Conservation (phyloP, 2,888 invertebrate genomes). For the Drosophila rellima region DNA sequence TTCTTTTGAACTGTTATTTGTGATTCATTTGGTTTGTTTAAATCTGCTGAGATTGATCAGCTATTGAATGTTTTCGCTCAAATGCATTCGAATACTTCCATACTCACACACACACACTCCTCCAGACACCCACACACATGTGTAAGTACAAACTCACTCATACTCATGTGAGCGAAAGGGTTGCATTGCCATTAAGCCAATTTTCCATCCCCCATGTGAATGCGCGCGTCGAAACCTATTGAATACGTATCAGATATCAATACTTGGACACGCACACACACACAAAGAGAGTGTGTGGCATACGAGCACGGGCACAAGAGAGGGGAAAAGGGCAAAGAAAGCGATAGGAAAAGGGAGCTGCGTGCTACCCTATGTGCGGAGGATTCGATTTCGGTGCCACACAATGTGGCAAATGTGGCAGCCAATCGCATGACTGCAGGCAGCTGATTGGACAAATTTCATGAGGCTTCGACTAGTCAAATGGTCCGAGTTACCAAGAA, state of each 20-base stretch:
- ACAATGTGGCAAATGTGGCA: conserved; percentile 41
- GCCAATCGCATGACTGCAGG: conserved; percentile 79
- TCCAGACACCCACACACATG: conserved; percentile 3
- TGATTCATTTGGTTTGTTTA: too few species aligned
- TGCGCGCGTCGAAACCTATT: conserved; percentile 79
- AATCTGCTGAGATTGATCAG: neutral
- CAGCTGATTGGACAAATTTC: conserved; percentile 82
- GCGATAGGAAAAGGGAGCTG: neutral
- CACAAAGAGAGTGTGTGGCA: conserved; percentile 5
- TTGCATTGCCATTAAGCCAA: conserved; percentile 44
- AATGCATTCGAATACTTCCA: neutral
- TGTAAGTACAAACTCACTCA: conserved; percentile 7
- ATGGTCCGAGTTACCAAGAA: conserved; percentile 7
- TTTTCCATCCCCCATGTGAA: conserved; percentile 63
- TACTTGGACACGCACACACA: conserved; percentile 52
- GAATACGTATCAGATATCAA: conserved; percentile 84
- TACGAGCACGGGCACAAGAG: conserved; percentile 17
- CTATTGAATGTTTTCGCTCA: neutral
- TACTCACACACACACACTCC: neutral
- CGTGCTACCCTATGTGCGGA: conserved; percentile 49
- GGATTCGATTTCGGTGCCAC: conserved; percentile 83
- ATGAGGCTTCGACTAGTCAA: conserved; percentile 43
- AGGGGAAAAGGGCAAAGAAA: neutral
- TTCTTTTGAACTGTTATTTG: too few species aligned
- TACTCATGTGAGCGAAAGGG: conserved; percentile 52